Conservation (phyloP, 1,140 invertebrate genomes). For the Neodiprion fabricii region DNA sequence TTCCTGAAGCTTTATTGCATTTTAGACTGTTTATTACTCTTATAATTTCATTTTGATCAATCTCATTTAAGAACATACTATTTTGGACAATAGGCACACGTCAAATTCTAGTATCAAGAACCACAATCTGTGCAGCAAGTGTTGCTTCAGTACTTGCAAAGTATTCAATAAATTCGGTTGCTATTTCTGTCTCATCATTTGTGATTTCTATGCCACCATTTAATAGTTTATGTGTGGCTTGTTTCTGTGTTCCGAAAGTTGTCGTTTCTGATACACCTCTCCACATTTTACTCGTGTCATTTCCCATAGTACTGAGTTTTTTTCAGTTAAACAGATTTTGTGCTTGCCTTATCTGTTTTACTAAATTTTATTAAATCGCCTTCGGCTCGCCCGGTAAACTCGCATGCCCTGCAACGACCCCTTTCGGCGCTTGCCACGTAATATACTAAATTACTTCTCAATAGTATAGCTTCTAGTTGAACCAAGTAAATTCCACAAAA, state of each 20-base stretch:
- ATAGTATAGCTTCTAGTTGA: too few relatives aligned
- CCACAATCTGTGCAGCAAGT: background rate
- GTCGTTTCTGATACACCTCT: background rate
- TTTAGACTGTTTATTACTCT: background rate
- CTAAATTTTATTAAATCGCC: background rate
- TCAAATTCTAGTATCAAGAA: background rate
- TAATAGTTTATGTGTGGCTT: background rate
- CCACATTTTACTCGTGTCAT: background rate
- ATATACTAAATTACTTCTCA: too few relatives aligned
- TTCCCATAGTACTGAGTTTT: background rate
- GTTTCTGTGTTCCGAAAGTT: background rate
- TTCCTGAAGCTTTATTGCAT: background rate
- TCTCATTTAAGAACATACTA: background rate
- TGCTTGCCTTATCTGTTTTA: background rate
- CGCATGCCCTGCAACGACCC: too few relatives aligned
- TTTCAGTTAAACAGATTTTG: background rate
- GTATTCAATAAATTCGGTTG: background rate
- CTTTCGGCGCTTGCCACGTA: too few relatives aligned
- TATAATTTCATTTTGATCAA: background rate
- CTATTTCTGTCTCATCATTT: background rate
- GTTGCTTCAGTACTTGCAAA: background rate
- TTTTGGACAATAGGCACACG: background rate
- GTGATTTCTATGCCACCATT: background rate
- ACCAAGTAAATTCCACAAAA: too few relatives aligned
- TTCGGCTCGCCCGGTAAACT: too few relatives aligned